Percentiles rank a stretch among this genome's conserved stretches.
These are phyloP conservation scores for Paramormyrops kingsleyae DNA, from an alignment of 2,113 vertebrate genomes.

Conservation along the genomic window DNA sequence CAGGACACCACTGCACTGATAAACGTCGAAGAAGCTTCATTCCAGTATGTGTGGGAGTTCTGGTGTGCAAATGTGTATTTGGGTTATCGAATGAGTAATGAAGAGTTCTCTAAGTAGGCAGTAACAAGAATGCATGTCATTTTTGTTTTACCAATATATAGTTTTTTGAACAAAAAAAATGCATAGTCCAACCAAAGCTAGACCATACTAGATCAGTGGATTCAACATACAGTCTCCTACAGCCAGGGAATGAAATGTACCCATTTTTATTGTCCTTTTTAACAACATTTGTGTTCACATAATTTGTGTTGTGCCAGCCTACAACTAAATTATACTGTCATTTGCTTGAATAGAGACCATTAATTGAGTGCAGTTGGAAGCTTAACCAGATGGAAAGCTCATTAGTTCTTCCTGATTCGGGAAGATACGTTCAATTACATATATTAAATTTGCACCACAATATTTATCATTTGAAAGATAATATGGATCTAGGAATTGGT, in stretches of 20 bases:
- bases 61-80: neutral
- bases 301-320: slow-evolving; percentile 12
- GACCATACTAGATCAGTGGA: neutral
- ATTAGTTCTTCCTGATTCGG: slow-evolving; percentile 4
- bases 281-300: neutral
- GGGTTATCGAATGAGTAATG: neutral
- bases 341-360: slow-evolving; percentile 4
- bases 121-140: neutral
- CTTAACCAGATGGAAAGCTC: slow-evolving; percentile 15
- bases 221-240: neutral
- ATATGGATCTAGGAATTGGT: neutral
- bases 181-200: neutral
- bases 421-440: slow-evolving; percentile 11
- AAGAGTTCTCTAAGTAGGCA: neutral
- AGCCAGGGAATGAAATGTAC: neutral
- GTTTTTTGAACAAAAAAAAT: neutral
- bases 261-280: neutral
- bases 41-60: neutral
- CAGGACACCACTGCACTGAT: neutral
- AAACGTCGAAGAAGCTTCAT: neutral
- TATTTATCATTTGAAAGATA: slow-evolving; percentile 7
- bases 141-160: neutral
- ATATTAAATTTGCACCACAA: neutral
- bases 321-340: slow-evolving; percentile 9
- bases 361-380: slow-evolving; percentile 12